Conservation (phyloP, 2,113 vertebrate genomes). For the Ramphastos sulfuratus region DNA sequence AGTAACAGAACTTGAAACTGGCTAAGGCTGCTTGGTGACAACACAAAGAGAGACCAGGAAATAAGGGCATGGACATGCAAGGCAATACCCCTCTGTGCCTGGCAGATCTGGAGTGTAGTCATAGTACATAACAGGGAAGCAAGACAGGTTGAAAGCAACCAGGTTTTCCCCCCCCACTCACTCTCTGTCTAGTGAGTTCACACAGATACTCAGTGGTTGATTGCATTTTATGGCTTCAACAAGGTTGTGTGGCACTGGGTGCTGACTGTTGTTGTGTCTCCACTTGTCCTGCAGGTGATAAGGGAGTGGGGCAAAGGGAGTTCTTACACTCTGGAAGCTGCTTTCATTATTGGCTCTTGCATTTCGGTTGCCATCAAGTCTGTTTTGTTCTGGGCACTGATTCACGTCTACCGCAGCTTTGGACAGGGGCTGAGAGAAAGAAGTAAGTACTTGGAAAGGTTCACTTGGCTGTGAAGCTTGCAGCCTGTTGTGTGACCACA, state of each 20-base stretch:
- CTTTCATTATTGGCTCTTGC: conserved; percentile 75
- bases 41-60: neutral
- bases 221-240: neutral
- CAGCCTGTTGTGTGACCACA: neutral
- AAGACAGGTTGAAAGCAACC: neutral
- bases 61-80: neutral
- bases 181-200: neutral
- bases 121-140: neutral
- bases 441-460: conserved; percentile 71
- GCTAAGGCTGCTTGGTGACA: neutral
- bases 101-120: neutral
- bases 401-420: conserved; percentile 78
- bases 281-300: conserved; percentile 65
- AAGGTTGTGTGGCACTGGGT: neutral
- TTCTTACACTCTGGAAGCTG: conserved; percentile 79
- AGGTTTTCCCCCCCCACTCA: fast-evolving
- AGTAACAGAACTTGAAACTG: neutral
- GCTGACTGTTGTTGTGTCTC: neutral
- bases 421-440: conserved; percentile 83
- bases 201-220: neutral
- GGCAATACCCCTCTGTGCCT: neutral
- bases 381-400: conserved; percentile 79
- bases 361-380: conserved; percentile 82
- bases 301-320: conserved; percentile 72
- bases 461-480: neutral